Percentiles rank a stretch among this genome's conserved stretches.
Evolutionary conservation across 2,888 invertebrate species (phyloP).

Genomic region (Limenitis camilla): DNA sequence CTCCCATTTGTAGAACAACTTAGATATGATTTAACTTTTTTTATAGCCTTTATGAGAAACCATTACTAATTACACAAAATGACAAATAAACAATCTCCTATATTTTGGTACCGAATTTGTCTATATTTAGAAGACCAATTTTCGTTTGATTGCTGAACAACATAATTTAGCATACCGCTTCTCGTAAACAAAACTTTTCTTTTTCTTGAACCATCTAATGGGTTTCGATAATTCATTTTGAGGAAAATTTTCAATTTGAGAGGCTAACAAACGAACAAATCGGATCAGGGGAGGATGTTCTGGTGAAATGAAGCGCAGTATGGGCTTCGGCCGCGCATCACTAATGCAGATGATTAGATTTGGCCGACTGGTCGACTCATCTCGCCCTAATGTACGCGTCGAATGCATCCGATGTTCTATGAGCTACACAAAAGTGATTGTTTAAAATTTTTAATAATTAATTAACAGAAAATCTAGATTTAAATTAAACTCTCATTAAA

Average conservation of each 20-base stretch:
- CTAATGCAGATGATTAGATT: slow-evolving; percentile 71
- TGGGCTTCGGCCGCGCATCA: slow-evolving; percentile 54
- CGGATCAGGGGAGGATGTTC: slow-evolving; percentile 45
- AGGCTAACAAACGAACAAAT: slow-evolving; percentile 36
- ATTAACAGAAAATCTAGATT: no score
- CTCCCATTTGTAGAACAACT: no score
- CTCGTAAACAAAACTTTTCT: slow-evolving; percentile 12
- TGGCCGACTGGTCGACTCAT: slow-evolving; percentile 53
- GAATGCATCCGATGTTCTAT: slow-evolving; percentile 3
- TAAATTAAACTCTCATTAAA: no score
- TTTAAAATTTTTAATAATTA: no score
- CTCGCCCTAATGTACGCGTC: slow-evolving; percentile 37
- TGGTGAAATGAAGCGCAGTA: slow-evolving; percentile 67
- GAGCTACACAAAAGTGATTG: background rate
- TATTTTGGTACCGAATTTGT: no score
- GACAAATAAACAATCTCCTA: no score
- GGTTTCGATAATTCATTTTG: slow-evolving; percentile 20
- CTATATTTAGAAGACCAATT: no score
- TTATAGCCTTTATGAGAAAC: no score
- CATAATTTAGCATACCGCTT: no score
- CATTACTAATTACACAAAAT: no score
- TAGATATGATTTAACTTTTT: no score
- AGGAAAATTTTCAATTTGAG: slow-evolving; percentile 29
- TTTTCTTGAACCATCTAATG: slow-evolving; percentile 17
- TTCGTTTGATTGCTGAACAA: no score